Evolutionary conservation across 2,113 vertebrate species (phyloP).

Genomic region (Prochilodus magdalenae): DNA sequence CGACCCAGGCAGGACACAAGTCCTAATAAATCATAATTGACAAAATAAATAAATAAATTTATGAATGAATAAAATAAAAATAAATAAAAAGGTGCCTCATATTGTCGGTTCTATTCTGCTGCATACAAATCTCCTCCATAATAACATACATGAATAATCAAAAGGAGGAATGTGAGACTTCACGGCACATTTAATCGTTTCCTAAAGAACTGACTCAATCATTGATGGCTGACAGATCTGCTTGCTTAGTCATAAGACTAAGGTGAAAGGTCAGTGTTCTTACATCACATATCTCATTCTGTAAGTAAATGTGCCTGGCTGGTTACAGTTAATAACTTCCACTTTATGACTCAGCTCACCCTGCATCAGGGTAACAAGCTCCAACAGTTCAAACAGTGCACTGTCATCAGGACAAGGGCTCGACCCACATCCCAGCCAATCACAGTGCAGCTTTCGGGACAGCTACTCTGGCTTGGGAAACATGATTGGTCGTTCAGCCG

Average conservation of each 20-base stretch:
- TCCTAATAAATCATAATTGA: too few species aligned
- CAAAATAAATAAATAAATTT: too few species aligned
- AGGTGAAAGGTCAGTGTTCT: not conserved
- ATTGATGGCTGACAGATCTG: too few species aligned
- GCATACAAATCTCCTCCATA: too few species aligned
- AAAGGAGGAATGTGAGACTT: too few species aligned
- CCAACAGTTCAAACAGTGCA: slow-evolving; percentile 22
- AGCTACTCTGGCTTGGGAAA: slow-evolving; percentile 1
- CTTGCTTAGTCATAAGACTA: not conserved
- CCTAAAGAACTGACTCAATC: not conserved
- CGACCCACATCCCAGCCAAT: slow-evolving; percentile 57
- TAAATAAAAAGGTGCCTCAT: too few species aligned
- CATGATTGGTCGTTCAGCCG: slow-evolving; percentile 29
- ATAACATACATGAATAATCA: too few species aligned
- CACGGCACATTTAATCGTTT: too few species aligned
- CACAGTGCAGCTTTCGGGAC: slow-evolving; percentile 8
- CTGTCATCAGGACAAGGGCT: slow-evolving; percentile 49
- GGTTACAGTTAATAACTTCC: not conserved
- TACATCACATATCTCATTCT: not conserved
- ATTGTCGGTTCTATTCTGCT: too few species aligned
- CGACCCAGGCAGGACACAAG: too few species aligned
- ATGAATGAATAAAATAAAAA: too few species aligned
- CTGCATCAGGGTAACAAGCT: not conserved
- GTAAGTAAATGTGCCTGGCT: not conserved
- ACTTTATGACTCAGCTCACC: not conserved